Evolutionary conservation across 2,113 vertebrate genomes (phyloP), one percentile per base, ranked within the genome.

Genomic region (Tachuris rubrigastra): DNA sequence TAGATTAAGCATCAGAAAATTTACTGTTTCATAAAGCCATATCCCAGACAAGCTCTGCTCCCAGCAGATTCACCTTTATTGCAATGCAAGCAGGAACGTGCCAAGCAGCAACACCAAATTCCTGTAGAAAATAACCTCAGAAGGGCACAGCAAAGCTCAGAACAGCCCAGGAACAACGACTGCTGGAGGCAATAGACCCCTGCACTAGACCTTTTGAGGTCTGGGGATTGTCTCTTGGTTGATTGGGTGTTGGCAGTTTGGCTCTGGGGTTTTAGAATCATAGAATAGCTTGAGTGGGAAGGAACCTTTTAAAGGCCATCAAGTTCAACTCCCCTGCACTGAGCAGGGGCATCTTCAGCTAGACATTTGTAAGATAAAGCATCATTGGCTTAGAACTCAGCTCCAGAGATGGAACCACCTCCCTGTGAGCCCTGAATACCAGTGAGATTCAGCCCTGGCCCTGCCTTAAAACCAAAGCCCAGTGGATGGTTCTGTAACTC

Each of bases 11-110:
- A 71, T 83, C 42, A 84, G 90, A 90, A 80, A 95, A 96, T 93
- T 90, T 93, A 96, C 87, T 90, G 59, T 76, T 97, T 97, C 95
- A 96, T 96, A 96, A 96, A 92, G 80, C 53, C 3, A 1, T 24
- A 55, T 39, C 74, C 53, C 84, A 95, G 75, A 13, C 87, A 56
- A 87, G 73, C 67, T 46, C 73, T n/a, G 33, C 5, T 12, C 42
- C 85, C 68, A 41, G 91, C 79, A 83, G 85, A 21, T n/a, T 52
- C 67, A 4, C 63, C 60, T 85, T 73, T 72, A 93, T 24, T 67
- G 85, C 18, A 0, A 31, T 10, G 14, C 50, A 28, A 37, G 75
- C 21, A 42, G 73, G 63, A 89, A 71, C 0, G 0, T 84, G 89
- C 68, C 59, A 46, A 88, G 79, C 50, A 90, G 65, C 65, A 75